A percentile compares a stretch with the other conserved stretches of the same genome.
These are phyloP conservation scores for Coccyzus lansbergi DNA, from an alignment of 2,797 vertebrate genomes.

Conservation along the genomic window DNA sequence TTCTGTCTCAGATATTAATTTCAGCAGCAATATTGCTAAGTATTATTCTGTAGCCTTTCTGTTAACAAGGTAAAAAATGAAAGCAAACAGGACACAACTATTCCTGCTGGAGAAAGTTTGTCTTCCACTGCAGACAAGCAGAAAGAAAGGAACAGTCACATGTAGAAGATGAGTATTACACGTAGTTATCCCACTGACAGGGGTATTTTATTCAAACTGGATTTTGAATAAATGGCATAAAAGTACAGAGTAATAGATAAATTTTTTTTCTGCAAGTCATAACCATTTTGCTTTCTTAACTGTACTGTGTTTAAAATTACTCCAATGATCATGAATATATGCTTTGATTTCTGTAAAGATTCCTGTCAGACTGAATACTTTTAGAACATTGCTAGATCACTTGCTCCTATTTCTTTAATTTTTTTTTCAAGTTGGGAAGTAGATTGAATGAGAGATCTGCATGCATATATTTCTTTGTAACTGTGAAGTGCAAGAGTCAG, in stretches of 20 bases:
- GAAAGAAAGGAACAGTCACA: neutral
- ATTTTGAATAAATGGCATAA: neutral
- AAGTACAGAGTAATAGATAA: neutral
- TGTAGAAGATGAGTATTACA: neutral
- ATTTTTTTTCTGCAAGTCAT: neutral
- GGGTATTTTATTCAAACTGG: neutral
- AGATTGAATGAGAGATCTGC: neutral
- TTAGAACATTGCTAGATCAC: neutral
- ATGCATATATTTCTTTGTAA: conserved; percentile 1
- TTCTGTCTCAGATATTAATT: neutral
- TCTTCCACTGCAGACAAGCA: neutral
- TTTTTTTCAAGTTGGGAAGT: neutral
- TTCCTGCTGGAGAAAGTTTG: neutral
- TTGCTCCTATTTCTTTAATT: neutral
- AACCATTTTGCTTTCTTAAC: neutral
- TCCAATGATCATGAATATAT: neutral
- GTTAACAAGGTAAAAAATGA: neutral
- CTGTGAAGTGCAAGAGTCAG: neutral
- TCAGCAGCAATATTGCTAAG: neutral
- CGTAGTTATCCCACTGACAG: neutral
- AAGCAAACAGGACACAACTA: neutral
- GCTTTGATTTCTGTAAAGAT: neutral
- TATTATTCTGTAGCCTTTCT: neutral
- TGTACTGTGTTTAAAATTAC: neutral
- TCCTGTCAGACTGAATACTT: neutral